Evolutionary conservation across 2,888 invertebrate genomes (phyloP), one percentile per base, ranked within the genome.

Genomic region (Lampropteryx suffumata): DNA sequence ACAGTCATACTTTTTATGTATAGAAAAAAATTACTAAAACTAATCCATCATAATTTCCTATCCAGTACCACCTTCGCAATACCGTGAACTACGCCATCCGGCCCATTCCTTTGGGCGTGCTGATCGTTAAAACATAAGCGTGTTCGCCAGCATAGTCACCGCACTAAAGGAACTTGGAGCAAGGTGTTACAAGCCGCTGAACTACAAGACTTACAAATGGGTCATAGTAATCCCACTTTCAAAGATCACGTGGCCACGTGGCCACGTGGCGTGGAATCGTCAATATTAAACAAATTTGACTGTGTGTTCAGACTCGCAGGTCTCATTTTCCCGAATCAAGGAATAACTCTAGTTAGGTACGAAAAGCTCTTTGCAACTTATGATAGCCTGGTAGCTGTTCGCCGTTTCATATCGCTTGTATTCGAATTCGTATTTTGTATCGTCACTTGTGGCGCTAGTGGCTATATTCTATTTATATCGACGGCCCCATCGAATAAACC

Each of bases 241-340:
- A 84, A 82, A 47, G 86, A 87, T n/a, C 57, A 74, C 77, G 35
- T 82, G 84, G 52, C 73, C 0, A 82, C 83, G 0, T 87, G n/a
- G n/a, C n/a, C n/a, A n/a, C n/a, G n/a, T n/a, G 88, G 88, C 69
- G 87, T 0, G 84, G 82, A 0, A 87, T 88, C 12, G 86, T 87
- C 21, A 85, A 85, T 65, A 84, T 82, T 77, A 86, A 85, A 78
- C 66, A 73, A 49, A 61, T 68, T 28, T 67, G 45, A 35, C 6
- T 30, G 9, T 32, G 7, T 9, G n/a, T 14, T 1, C 0, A 26
- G n/a, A n/a, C n/a, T n/a, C n/a, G n/a, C 26, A 37, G 1, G 7
- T 32, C 10, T 26, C 11, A 43, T 43, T 43, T 34, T 28, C 10
- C 27, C 7, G 4, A 27, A 14, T 4, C 14, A 4, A n/a, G 9